A percentile compares a stretch with the other conserved stretches of the same genome.
Evolutionary conservation across 2,888 invertebrate species (phyloP).

Genomic region (Apeira syringaria): DNA sequence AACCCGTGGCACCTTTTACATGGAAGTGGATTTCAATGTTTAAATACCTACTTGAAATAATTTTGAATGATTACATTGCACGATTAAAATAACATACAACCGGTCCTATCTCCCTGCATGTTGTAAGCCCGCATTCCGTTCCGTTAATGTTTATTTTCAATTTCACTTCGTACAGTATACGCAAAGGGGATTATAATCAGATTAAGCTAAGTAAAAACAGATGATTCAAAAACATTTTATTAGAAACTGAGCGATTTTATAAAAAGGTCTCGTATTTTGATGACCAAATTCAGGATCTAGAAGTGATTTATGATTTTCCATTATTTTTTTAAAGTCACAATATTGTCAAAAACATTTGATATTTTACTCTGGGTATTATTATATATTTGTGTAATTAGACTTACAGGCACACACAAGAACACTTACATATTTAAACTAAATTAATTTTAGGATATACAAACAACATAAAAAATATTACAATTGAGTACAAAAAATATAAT

Average conservation of each 20-base stretch:
- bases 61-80: background rate
- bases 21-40: no score
- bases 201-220: slow-evolving; percentile 44
- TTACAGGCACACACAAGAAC: no score
- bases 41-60: background rate
- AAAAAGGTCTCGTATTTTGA: background rate
- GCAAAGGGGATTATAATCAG: slow-evolving; percentile 44
- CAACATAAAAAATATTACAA: no score
- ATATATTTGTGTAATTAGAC: no score
- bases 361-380: no score
- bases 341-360: no score
- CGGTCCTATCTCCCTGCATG: slow-evolving; percentile 20
- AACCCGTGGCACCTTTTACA: no score
- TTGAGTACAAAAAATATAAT: no score
- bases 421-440: no score
- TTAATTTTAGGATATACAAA: no score
- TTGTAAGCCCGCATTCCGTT: slow-evolving; percentile 56
- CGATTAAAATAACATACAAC: slow-evolving; percentile 25
- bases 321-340: no score
- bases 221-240: slow-evolving; percentile 41
- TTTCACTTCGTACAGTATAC: slow-evolving; percentile 58
- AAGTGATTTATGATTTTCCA: no score
- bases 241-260: slow-evolving; percentile 12
- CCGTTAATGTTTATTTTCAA: slow-evolving; percentile 59
- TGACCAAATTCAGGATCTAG: background rate